Base-by-base conservation (phyloP, 2,797 vertebrate genomes). In the Eulemur mongoz region DNA sequence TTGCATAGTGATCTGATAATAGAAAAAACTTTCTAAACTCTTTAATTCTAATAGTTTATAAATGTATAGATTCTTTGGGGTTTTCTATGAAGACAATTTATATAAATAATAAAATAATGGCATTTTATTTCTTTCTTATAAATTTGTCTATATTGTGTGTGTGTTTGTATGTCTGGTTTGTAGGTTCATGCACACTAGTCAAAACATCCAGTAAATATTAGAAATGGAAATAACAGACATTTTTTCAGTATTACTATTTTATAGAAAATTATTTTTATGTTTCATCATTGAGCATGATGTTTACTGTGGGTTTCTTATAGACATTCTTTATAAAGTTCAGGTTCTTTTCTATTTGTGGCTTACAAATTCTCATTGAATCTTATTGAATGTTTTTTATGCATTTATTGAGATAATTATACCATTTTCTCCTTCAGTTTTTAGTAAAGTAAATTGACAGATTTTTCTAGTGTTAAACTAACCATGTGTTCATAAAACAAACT, bases 361-460 rank as follows among this genome's bases (percentile, higher is more conserved):
- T 70, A 70, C 30, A 57, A 61, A 50, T 78, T 84, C 25, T 54
- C 85, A 30, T 84, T 94, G 27, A 92, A 84, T 90, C 48, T 88
- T 85, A 76, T 15, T 92, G 67, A 91, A 80, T 93, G 7, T 17
- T 75, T 94, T 88, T 93, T 92, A 52, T 92, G 4, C 40, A 65
- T 84, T 43, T 87, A 18, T 63, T 57, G 48, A 89, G 35, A 80
- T 40, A 40, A 81, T 87, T 7, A 23, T 78, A 50, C 59, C 27
- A 61, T 97, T 90, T 87, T 67, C n/a, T 87, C 38, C 30, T 89
- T 63, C 23, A 67, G 2, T 89, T 30, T 95, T 95, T 90, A 72
- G 22, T 89, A 91, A 67, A 25, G 38, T 48, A 93, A 81, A 52
- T 80, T 23, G 72, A 82, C 54, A 93, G 72, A 75, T 80, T 97